Percentiles rank a stretch among this genome's conserved stretches.
Evolutionary conservation across 2,888 invertebrate species (phyloP).

Genomic region (Siphonodentalium dalli): DNA sequence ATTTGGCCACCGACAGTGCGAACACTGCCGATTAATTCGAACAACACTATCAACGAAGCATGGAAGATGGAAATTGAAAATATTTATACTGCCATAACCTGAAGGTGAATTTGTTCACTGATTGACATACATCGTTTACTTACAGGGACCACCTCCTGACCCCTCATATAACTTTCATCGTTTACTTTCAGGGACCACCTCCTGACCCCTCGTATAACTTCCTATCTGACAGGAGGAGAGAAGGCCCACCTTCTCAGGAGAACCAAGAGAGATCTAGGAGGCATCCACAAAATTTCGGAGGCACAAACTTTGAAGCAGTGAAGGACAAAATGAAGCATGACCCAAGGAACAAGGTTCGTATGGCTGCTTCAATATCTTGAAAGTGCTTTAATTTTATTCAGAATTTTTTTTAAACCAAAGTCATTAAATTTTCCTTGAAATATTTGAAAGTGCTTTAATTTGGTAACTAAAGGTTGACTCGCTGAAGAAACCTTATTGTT

Average conservation of each 20-base stretch:
- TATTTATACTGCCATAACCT: slow-evolving; percentile 4
- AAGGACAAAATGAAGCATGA: slow-evolving; percentile 49
- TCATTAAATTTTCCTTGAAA: too few relatives aligned
- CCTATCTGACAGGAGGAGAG: slow-evolving; percentile 54
- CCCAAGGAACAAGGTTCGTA: too few relatives aligned
- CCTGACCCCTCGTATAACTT: slow-evolving; percentile 60
- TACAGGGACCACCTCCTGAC: slow-evolving; percentile 60
- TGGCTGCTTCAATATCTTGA: too few relatives aligned
- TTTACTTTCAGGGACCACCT: slow-evolving; percentile 56
- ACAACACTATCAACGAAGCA: too few relatives aligned
- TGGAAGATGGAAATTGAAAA: too few relatives aligned
- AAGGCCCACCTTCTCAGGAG: slow-evolving; percentile 33
- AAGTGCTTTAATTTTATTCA: background rate
- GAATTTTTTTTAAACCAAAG: too few relatives aligned
- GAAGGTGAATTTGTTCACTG: background rate
- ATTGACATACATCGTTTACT: slow-evolving; percentile 5
- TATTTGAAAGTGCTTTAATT: too few relatives aligned
- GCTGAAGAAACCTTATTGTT: too few relatives aligned
- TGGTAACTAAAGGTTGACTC: too few relatives aligned
- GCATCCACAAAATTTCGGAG: slow-evolving; percentile 62
- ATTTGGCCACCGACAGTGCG: too few relatives aligned
- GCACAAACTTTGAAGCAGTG: slow-evolving; percentile 52
- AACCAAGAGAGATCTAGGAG: slow-evolving; percentile 36
- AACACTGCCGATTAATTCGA: too few relatives aligned
- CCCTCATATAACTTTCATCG: slow-evolving; percentile 55